Evolutionary conservation across 2,113 vertebrate genomes (phyloP), one percentile per base, ranked within the genome.

Genomic region (Triplophysa tibetana): DNA sequence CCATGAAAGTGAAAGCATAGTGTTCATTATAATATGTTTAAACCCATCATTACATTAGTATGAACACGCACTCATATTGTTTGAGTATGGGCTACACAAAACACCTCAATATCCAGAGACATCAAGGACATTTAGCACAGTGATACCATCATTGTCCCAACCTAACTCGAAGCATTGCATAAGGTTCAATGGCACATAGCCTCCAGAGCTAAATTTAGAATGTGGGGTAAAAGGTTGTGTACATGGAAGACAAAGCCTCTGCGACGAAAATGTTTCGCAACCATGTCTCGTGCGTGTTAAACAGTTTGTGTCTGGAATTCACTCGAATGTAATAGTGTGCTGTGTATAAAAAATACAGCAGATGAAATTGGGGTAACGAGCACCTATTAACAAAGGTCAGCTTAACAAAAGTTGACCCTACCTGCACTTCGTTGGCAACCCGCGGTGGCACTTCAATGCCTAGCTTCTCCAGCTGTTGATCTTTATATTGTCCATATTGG

Each of bases 341-440:
- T 14, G 10, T 10, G 23, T 14, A 52, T n/a, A n/a, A 58, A 21
- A 58, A 16, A 10, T 21, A 58, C 9, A 7, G 21, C 19, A 19
- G 8, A 16, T 21, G 54, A 21, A 58, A 58, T 7, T 2, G 19
- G 17, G n/a, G 54, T 9, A 21, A 45, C 33, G 0, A 45, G 11
- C 43, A 45, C 43, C 43, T 45, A 45, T 45, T n/a, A n/a, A n/a
- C n/a, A 2, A 0, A n/a, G 54, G 7, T 8, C 19, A 58, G 54
- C 5, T 29, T 38, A 21, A n/a, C 9, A 1, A 16, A 33, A 3
- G 17, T 3, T 1, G 13, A 23, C 45, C 93, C 87, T 94, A 96
- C 95, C 94, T 96, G 93, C 90, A 91, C 90, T 41, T 91, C 88
- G 11, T 90, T 89, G 54, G 95, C 95, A 23, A 95, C 82, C 38